Percentiles rank a stretch among this genome's conserved stretches.
These are phyloP conservation scores for Pteronura brasiliensis DNA, from an alignment of 2,113 vertebrate genomes.

Conservation along the genomic window DNA sequence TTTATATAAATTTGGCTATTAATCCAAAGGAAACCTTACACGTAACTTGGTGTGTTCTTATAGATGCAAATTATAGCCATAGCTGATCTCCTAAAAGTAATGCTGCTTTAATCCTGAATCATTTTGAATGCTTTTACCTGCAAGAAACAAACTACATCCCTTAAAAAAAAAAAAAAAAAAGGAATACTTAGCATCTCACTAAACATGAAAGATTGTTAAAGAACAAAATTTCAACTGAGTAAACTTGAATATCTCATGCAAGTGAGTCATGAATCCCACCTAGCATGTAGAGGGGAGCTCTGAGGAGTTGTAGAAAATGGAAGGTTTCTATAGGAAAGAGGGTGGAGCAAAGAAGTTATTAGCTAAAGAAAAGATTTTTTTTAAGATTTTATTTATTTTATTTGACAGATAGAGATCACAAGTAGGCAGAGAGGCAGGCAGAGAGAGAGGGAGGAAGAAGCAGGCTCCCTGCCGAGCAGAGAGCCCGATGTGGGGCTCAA, in stretches of 20 bases:
- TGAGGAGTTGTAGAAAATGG: background rate
- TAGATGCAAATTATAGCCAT: background rate
- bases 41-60: background rate
- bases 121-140: background rate
- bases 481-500: no score
- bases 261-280: background rate
- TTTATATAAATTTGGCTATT: background rate
- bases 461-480: no score
- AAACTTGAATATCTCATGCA: background rate
- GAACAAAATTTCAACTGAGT: background rate
- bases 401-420: no score
- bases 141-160: background rate
- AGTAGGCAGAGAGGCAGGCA: no score
- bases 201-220: background rate
- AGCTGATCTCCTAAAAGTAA: background rate
- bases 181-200: background rate
- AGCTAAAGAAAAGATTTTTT: background rate
- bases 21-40: background rate
- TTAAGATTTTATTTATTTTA: no score
- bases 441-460: no score
- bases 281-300: background rate
- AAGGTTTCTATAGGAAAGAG: background rate
- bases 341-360: background rate
- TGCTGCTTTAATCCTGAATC: background rate
- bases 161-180: slow-evolving; percentile 38